These are phyloP conservation scores for Helicolenus hilgendorfi DNA, from an alignment of 2,797 vertebrate species.

Conservation along the genomic window DNA sequence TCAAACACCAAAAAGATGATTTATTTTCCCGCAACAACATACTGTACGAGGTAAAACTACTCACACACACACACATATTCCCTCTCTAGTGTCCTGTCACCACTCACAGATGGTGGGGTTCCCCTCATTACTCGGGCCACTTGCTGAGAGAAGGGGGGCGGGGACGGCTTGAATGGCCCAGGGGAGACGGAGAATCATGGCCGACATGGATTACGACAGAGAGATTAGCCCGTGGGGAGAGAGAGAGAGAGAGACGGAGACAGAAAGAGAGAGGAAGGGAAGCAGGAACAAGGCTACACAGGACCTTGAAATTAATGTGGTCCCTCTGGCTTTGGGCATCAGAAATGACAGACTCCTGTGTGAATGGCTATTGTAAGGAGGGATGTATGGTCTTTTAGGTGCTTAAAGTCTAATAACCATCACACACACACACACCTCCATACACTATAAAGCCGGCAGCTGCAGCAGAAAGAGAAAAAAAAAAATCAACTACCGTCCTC, in stretches of 20 bases:
- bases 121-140: slow-evolving; percentile 89
- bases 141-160: slow-evolving; percentile 82
- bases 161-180: slow-evolving; percentile 75
- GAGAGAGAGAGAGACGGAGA: background rate
- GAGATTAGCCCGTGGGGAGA: slow-evolving; percentile 84
- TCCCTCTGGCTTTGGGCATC: slow-evolving; percentile 81
- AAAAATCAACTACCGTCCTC: slow-evolving; percentile 77
- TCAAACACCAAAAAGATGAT: slow-evolving; percentile 1
- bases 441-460: slow-evolving; percentile 83
- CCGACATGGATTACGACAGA: slow-evolving; percentile 88
- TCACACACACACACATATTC: slow-evolving; percentile 22
- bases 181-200: slow-evolving; percentile 83
- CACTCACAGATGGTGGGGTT: slow-evolving; percentile 87
- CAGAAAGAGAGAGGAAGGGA: slow-evolving; percentile 5
- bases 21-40: slow-evolving; percentile 4
- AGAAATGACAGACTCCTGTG: slow-evolving; percentile 75
- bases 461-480: slow-evolving; percentile 67
- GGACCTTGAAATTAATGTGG: slow-evolving; percentile 86
- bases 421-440: slow-evolving; percentile 59
- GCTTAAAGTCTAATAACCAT: slow-evolving; percentile 90
- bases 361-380: slow-evolving; percentile 78
- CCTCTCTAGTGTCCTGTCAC: slow-evolving; percentile 64
- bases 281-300: slow-evolving; percentile 52
- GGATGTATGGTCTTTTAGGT: slow-evolving; percentile 82
- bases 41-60: slow-evolving; percentile 30